These are phyloP conservation scores for Dexiosoma caninum DNA, from an alignment of 2,888 invertebrate genomes.

Conservation along the genomic window DNA sequence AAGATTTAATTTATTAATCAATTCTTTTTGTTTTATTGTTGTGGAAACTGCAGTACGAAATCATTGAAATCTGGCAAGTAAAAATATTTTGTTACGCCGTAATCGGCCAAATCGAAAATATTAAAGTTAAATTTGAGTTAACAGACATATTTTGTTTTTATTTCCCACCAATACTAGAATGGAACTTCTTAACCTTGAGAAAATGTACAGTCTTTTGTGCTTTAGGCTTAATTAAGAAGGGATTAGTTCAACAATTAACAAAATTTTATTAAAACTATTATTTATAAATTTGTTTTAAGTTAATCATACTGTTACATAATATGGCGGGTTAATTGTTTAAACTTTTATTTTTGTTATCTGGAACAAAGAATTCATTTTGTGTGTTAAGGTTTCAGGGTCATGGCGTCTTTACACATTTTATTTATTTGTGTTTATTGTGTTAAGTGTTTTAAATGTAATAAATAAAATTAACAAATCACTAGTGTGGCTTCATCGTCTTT, in stretches of 20 bases:
- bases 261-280: not conserved
- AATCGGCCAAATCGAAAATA: not conserved
- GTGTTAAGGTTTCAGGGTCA: not conserved
- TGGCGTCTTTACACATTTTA: too few relatives aligned
- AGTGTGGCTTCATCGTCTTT: too few relatives aligned
- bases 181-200: too few relatives aligned
- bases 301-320: not conserved
- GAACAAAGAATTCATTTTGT: not conserved
- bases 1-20: not conserved
- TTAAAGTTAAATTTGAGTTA: too few relatives aligned
- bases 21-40: not conserved
- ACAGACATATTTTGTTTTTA: too few relatives aligned
- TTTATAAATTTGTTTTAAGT: constrained; percentile 24
- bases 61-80: not conserved
- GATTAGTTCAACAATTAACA: not conserved
- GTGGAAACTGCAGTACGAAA: not conserved
- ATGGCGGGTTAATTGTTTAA: constrained; percentile 34
- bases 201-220: too few relatives aligned
- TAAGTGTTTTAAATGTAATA: too few relatives aligned
- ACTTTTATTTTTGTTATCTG: not conserved
- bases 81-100: not conserved
- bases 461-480: too few relatives aligned
- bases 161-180: not conserved
- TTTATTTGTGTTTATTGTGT: too few relatives aligned
- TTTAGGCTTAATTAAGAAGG: not conserved